Conservation (phyloP, 2,888 invertebrate genomes). For the Rotaria sp. region DNA sequence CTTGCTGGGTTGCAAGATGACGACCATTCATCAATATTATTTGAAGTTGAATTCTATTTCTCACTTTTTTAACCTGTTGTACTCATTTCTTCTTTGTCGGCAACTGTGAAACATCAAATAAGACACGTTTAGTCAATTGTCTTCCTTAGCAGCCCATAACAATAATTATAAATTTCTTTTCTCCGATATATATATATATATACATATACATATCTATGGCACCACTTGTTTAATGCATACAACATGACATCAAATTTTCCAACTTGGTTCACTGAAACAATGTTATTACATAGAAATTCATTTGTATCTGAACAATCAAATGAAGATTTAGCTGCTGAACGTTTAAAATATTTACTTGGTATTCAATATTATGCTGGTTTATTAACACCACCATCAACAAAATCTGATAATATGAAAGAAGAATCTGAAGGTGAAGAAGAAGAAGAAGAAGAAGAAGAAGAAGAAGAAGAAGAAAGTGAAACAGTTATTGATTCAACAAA, state of each 20-base stretch:
- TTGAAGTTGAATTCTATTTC: slow-evolving; percentile 7
- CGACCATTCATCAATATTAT: slow-evolving; percentile 8
- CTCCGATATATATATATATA: neutral
- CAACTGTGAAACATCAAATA: neutral
- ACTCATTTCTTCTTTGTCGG: neutral
- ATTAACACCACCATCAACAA: neutral
- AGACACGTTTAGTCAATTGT: neutral
- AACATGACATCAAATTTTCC: neutral
- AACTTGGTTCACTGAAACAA: neutral
- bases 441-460: neutral
- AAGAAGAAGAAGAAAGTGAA: neutral
- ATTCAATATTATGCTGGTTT: neutral
- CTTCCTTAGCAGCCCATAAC: neutral
- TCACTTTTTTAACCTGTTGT: slow-evolving; percentile 5
- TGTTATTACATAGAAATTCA: neutral
- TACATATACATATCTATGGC: neutral
- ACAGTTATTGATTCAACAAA: neutral
- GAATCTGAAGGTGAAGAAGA: neutral
- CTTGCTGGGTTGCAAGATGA: slow-evolving; percentile 20
- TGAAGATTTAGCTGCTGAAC: neutral
- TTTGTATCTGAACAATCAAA: neutral
- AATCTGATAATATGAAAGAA: too few species aligned
- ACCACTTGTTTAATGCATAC: neutral
- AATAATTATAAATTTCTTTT: neutral
- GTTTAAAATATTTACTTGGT: neutral